Evolutionary conservation across 1,140 invertebrate species (phyloP), one percentile per base, ranked within the genome.

Genomic region (Zaprionus ornatus): DNA sequence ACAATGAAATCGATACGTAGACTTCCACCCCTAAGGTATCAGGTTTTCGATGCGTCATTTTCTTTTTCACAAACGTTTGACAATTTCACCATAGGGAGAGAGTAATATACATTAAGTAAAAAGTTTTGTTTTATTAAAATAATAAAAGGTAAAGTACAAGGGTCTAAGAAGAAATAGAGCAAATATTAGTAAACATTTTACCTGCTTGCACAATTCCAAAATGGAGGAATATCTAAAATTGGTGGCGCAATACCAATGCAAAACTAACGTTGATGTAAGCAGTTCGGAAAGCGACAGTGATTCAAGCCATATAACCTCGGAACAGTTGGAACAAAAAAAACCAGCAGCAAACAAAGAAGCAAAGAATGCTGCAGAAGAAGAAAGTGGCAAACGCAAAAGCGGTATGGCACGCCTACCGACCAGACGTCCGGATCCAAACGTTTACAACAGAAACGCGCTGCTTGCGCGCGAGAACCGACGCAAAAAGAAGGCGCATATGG

Each of bases 381-480:
- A 63, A 35, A 57, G 55, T 32, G 61, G 64, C 63, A 80, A 54
- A 29, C 77, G 73, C 10, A 80, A 70, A 21, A 56, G 35, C 35
- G 73, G 67, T 12, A 29, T 77, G 32, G 50, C 59, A 13, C 80
- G 86, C 10, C 32, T 80, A 27, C 90, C 90, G 19, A 91, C 90
- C n/a, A 71, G 90, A 27, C 45, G 78, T 10, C 90, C 90, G 0
- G 75, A 91, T 77, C 83, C 84, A 29, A 90, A 91, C 29, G 72
- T 88, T 4, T 82, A 79, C 23, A 91, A 91, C 68, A 65, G 90
- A 45, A 95, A 95, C 79, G 95, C 95, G 0, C 65, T 94, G 29
- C 93, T 95, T 92, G 94, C 95, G 4, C 88, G 95, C 3, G 94
- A 94, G 71, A 95, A 95, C 80, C 91, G 95, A 7, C 93, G 93